Conservation (phyloP, 2,113 vertebrate species). For the Dasypus novemcinctus region DNA sequence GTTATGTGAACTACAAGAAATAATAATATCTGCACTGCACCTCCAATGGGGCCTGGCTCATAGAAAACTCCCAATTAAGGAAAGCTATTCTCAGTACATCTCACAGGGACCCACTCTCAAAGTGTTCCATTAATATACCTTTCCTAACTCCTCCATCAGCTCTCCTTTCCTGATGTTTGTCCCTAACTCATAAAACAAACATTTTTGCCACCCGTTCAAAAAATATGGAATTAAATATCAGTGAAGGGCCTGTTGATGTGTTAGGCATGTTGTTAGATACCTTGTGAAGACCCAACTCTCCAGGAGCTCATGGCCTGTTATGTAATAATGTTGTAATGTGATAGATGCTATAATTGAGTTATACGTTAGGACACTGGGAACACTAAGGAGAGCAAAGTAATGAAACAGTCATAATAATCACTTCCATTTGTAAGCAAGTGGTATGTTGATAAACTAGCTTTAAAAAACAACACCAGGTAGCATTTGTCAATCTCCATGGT, state of each 20-base stretch:
- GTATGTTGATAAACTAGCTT: not conserved
- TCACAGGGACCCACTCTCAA: not conserved
- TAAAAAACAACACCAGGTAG: not conserved
- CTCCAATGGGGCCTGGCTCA: not conserved
- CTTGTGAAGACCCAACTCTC: not conserved
- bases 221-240: conserved; percentile 8
- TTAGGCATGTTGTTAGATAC: not conserved
- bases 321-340: not conserved
- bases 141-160: not conserved
- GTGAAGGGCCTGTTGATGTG: not conserved
- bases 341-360: not conserved
- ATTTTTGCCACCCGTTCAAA: not conserved
- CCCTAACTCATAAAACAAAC: not conserved
- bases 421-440: not conserved
- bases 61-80: not conserved
- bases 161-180: not conserved
- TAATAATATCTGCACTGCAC: not conserved
- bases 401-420: not conserved
- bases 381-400: not conserved
- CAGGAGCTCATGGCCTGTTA: not conserved
- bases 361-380: not conserved
- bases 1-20: not conserved
- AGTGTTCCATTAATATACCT: not conserved
- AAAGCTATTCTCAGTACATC: not conserved
- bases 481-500: not conserved